Evolutionary conservation across 2,797 vertebrate genomes (phyloP).

Genomic region (Telmatherina bonti): DNA sequence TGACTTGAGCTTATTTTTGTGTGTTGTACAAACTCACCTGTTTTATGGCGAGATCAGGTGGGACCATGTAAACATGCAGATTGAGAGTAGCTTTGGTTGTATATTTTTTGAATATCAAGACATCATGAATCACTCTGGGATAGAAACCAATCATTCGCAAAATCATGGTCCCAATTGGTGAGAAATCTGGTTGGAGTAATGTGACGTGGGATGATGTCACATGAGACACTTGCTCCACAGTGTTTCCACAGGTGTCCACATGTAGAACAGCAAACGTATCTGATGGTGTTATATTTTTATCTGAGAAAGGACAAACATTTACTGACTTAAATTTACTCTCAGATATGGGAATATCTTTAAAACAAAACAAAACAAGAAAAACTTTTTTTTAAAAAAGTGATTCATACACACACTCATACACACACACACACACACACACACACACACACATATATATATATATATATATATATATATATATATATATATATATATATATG

Average conservation of each 20-base stretch:
- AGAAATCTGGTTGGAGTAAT: slow-evolving; percentile 39
- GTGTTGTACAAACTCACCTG: slow-evolving; percentile 14
- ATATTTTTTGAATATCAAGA: slow-evolving; percentile 39
- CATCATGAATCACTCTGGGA: slow-evolving; percentile 25
- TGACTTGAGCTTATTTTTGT: no score
- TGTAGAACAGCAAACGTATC: slow-evolving; percentile 46
- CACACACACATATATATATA: no score
- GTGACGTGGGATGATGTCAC: slow-evolving; percentile 43
- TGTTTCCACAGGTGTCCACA: slow-evolving; percentile 6
- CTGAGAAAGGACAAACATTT: no score
- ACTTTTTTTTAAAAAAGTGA: no score
- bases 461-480: no score
- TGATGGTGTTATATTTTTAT: neutral
- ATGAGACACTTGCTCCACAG: slow-evolving; percentile 32
- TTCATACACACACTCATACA: no score
- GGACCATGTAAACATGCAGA: slow-evolving; percentile 45
- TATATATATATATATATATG: no score
- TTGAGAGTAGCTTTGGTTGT: slow-evolving; percentile 14
- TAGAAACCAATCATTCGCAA: neutral
- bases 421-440: no score
- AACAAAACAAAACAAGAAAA: no score
- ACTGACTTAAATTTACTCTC: no score
- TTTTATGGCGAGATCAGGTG: slow-evolving; percentile 19
- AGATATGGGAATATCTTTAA: no score
- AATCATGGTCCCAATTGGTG: slow-evolving; percentile 26